A percentile compares a stretch with the other conserved stretches of the same genome.
Evolutionary conservation across 2,797 vertebrate species (phyloP).

Genomic region (Notoglanidium macrostoma): DNA sequence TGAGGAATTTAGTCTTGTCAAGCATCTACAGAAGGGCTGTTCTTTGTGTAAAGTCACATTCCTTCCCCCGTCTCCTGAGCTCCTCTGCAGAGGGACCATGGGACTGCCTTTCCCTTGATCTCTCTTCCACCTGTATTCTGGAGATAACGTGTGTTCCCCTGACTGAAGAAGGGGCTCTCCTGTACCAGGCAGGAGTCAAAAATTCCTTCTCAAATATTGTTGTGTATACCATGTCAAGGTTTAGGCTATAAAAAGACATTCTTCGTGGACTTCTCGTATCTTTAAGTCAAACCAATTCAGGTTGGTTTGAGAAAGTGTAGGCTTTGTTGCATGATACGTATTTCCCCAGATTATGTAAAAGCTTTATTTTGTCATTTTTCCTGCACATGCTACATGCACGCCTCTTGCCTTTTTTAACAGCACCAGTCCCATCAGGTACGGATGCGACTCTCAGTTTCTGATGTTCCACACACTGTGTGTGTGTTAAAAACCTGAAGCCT

Average conservation of each 20-base stretch:
- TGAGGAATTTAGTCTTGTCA: constrained; percentile 35
- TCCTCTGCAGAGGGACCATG: constrained; percentile 11
- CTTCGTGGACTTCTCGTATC: background rate
- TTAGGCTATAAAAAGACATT: background rate
- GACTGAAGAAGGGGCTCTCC: background rate
- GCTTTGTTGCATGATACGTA: background rate
- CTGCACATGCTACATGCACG: background rate
- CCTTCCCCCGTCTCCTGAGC: constrained; percentile 15
- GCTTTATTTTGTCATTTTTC: background rate
- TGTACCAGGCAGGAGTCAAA: background rate
- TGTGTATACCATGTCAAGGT: background rate
- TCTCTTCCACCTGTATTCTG: constrained; percentile 20
- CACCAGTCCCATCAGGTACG: background rate
- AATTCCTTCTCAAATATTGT: background rate
- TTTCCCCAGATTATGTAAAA: background rate
- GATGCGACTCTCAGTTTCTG: background rate
- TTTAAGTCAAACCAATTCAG: background rate
- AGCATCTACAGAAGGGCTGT: constrained; percentile 6
- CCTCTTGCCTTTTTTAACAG: background rate
- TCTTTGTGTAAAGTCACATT: constrained; percentile 30
- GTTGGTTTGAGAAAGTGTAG: background rate
- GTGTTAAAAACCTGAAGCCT: background rate
- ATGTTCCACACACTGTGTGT: too few relatives aligned
- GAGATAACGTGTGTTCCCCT: constrained; percentile 29
- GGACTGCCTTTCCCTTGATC: constrained; percentile 25